These are phyloP conservation scores for Lerista edwardsae DNA, from an alignment of 2,797 vertebrate species.

Conservation along the genomic window DNA sequence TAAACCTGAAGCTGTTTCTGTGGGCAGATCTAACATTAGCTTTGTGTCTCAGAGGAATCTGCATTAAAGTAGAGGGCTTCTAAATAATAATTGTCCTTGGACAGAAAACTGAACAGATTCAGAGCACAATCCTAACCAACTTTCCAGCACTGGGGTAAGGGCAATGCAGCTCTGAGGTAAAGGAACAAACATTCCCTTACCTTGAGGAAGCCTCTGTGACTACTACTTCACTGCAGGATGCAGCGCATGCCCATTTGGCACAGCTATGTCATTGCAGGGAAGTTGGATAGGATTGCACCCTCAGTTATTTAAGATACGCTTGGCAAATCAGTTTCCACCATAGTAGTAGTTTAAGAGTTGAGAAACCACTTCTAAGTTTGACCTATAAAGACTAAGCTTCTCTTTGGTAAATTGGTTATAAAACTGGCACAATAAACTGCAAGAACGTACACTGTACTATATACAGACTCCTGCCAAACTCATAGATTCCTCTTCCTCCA, in stretches of 20 bases:
- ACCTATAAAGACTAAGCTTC: not conserved
- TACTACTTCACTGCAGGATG: no score
- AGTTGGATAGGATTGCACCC: no score
- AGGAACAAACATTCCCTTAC: no score
- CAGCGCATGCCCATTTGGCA: no score
- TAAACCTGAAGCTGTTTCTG: conserved; percentile 4
- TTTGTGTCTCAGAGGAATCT: not conserved
- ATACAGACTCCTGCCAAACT: not conserved
- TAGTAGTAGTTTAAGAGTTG: not conserved
- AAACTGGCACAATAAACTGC: not conserved
- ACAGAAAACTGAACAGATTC: no score
- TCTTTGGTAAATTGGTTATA: not conserved
- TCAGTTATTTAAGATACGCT: not conserved
- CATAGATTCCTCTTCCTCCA: not conserved
- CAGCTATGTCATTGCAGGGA: no score
- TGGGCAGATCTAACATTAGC: not conserved
- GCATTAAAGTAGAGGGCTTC: not conserved
- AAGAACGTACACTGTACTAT: not conserved
- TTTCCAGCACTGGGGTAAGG: no score
- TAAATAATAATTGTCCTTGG: not conserved
- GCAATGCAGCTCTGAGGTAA: no score
- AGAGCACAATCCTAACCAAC: no score
- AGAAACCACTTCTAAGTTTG: not conserved
- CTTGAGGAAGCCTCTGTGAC: no score
- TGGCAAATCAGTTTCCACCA: not conserved